Evolutionary conservation across 2,797 vertebrate genomes (phyloP).

Genomic region (Harpagifer antarcticus): DNA sequence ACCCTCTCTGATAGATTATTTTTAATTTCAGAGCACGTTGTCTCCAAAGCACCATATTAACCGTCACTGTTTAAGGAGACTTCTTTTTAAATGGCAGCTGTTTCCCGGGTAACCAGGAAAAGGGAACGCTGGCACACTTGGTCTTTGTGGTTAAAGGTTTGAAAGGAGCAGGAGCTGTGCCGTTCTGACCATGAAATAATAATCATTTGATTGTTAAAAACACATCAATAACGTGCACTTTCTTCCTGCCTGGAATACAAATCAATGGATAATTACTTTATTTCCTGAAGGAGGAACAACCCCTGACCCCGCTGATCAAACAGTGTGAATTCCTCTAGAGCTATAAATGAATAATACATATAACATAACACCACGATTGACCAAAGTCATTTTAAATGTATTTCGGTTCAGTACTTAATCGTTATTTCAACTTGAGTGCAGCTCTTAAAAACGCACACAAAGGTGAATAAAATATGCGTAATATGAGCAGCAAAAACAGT

Average conservation of each 20-base stretch:
- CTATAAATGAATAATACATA: background rate
- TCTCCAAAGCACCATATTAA: constrained; percentile 73
- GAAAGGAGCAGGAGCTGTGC: constrained; percentile 26
- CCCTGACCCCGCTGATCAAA: constrained; percentile 16
- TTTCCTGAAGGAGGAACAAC: constrained; percentile 5
- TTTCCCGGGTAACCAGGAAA: constrained; percentile 75
- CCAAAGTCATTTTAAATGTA: background rate
- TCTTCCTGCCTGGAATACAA: constrained; percentile 17
- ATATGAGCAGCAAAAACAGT: no score
- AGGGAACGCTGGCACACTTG: constrained; percentile 39
- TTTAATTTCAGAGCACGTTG: constrained; percentile 74
- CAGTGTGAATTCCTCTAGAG: background rate
- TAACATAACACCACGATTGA: background rate
- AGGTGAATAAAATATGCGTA: no score
- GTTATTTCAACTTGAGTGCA: no score
- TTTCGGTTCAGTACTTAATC: no score
- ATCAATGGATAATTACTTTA: constrained; percentile 19
- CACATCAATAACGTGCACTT: background rate
- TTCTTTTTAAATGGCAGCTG: constrained; percentile 52
- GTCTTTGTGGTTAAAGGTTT: constrained; percentile 50
- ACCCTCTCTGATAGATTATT: constrained; percentile 75
- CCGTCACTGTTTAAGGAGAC: constrained; percentile 58
- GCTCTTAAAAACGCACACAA: no score
- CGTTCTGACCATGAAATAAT: constrained; percentile 10
- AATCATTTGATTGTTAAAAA: constrained; percentile 26